Percentiles rank a stretch among this genome's conserved stretches.
Evolutionary conservation across 2,888 invertebrate genomes (phyloP).

Genomic region (Pseudococcus viburni): DNA sequence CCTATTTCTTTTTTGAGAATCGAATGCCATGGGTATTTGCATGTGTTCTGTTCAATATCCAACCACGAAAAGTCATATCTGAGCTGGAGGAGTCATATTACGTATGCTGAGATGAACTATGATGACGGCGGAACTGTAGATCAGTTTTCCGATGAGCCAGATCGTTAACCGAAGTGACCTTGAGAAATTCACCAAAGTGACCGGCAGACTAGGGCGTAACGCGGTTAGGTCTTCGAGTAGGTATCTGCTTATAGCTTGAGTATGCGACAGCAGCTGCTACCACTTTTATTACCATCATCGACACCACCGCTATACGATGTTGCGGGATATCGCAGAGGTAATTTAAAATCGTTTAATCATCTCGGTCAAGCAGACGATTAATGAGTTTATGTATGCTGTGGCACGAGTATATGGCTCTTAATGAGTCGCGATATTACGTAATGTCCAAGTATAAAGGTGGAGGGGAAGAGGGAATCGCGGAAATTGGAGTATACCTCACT

Average conservation of each 20-base stretch:
- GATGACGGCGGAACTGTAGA: neutral
- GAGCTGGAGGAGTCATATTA: too few species aligned
- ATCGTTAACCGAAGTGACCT: conserved; percentile 38
- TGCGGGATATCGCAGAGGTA: neutral
- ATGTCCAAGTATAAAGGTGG: neutral
- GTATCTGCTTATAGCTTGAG: neutral
- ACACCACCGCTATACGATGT: neutral
- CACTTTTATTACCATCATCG: neutral
- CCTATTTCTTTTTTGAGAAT: too few species aligned
- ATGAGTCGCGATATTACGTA: neutral
- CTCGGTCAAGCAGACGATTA: conserved; percentile 36
- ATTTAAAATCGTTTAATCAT: conserved; percentile 48
- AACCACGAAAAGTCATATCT: too few species aligned
- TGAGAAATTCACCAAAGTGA: conserved; percentile 35
- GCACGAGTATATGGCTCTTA: neutral
- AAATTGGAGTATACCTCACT: neutral
- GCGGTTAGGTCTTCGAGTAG: conserved; percentile 18
- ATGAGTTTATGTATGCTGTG: neutral
- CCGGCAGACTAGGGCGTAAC: conserved; percentile 19
- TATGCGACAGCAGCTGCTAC: neutral
- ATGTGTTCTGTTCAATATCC: too few species aligned
- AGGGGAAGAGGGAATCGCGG: neutral
- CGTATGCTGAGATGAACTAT: neutral
- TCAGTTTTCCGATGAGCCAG: neutral
- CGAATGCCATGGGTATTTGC: too few species aligned